Base-by-base conservation (phyloP, 2,888 invertebrate species). In the Phlogophora meticulosa region DNA sequence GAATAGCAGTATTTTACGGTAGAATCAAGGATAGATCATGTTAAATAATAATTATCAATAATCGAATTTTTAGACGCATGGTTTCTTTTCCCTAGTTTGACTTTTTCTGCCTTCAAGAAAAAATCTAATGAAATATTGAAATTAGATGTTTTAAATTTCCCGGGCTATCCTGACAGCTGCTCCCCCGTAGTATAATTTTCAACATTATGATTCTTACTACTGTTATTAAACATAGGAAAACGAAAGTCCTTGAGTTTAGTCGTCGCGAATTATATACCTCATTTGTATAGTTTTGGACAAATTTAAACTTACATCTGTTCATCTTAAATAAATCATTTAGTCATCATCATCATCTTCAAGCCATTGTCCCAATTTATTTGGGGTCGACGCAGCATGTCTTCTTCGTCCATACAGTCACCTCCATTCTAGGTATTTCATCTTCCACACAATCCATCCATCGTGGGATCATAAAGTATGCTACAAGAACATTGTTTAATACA, bases 161-260 rank as follows among this genome's bases (percentile, higher is more conserved):
- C n/a, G n/a, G n/a, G n/a, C n/a, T n/a, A n/a, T n/a, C n/a, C n/a
- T n/a, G n/a, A n/a, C n/a, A n/a, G n/a, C n/a, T n/a, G n/a, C n/a
- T n/a, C n/a, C n/a, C n/a, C n/a, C n/a, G n/a, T n/a, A n/a, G n/a
- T n/a, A 64, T 72, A 69, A 67, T 42, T 81, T 80, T 67, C 49
- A 42, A 57, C 56, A 56, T 34, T 58, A 36, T 32, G 17, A 55
- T 60, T 52, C 56, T 62, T 34, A 48, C n/a, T 55, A 42, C 15
- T 55, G 61, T 65, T 20, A 61, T 64, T 56, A 22, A 38, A 40
- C 15, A n/a, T 43, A 51, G 38, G 40, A 51, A 57, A 43, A 40
- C 11, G 24, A 57, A 28, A 10, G 40, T 46, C 10, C n/a, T 66
- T 20, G 32, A 49, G 13, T 32, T 58, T 36, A 4, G n/a, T 45